A percentile compares a stretch with the other conserved stretches of the same genome.
These are phyloP conservation scores for Chrysemys picta DNA, from an alignment of 2,113 vertebrate genomes.

Conservation along the genomic window DNA sequence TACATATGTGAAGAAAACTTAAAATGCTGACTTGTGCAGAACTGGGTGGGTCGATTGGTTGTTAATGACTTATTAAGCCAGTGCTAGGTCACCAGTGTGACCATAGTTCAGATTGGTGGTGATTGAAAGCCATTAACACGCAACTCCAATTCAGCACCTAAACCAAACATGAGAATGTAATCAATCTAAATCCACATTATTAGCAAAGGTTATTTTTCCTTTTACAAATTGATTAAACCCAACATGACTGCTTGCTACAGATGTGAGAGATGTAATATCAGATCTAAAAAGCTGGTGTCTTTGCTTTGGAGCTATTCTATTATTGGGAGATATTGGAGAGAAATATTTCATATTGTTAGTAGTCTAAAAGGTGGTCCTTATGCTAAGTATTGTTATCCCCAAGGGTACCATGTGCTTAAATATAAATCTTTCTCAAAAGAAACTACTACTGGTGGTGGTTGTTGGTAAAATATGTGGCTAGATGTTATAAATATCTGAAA, in stretches of 20 bases:
- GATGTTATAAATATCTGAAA: background rate
- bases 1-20: background rate
- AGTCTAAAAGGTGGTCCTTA: background rate
- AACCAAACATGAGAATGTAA: background rate
- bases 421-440: background rate
- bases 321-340: background rate
- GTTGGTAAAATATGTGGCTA: background rate
- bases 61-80: background rate
- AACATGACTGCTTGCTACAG: background rate
- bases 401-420: background rate
- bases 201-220: background rate
- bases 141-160: background rate
- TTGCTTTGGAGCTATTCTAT: background rate
- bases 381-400: background rate
- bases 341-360: background rate
- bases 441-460: background rate
- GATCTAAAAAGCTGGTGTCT: background rate
- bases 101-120: background rate
- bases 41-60: accelerated
- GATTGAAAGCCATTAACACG: background rate
- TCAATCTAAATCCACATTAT: background rate
- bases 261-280: background rate
- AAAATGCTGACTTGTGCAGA: background rate
- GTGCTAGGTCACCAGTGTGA: background rate
- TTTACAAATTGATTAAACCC: background rate